Percentiles rank a stretch among this genome's conserved stretches.
These are phyloP conservation scores for Rhinoderma darwinii DNA, from an alignment of 2,113 vertebrate species.

Conservation along the genomic window DNA sequence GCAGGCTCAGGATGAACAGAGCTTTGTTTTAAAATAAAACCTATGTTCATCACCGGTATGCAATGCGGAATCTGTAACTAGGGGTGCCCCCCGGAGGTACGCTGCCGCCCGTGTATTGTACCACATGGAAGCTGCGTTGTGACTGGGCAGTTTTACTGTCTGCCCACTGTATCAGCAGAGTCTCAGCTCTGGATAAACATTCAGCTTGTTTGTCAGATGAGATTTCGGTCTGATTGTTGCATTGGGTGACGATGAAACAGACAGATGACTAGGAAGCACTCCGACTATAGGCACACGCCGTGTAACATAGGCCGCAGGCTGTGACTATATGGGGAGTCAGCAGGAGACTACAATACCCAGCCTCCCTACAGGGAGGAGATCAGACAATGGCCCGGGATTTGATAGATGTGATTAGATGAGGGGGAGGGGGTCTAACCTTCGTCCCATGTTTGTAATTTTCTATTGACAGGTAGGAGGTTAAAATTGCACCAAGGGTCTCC, in stretches of 20 bases:
- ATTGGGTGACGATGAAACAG: neutral
- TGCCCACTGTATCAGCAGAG: neutral
- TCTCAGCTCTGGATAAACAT: constrained; percentile 9
- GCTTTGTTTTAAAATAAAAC: too few relatives aligned
- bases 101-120: too few relatives aligned
- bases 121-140: neutral
- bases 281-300: neutral
- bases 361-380: neutral
- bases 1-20: neutral
- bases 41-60: too few relatives aligned
- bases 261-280: too few relatives aligned
- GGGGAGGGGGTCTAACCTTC: neutral
- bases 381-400: neutral
- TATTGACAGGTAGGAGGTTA: neutral
- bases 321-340: constrained; percentile 27
- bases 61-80: too few relatives aligned
- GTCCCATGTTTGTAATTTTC: neutral
- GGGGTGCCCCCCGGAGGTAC: too few relatives aligned
- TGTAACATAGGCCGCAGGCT: too few relatives aligned
- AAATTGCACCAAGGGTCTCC: neutral
- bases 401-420: neutral
- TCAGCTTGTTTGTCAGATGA: constrained; percentile 14
- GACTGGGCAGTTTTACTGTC: neutral
- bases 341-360: neutral
- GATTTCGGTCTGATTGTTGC: constrained; percentile 3